A percentile compares a stretch with the other conserved stretches of the same genome.
phyloP scores from a whole-genome alignment of 2,888 invertebrate species.

The Hydropsyche betteni region DNA sequence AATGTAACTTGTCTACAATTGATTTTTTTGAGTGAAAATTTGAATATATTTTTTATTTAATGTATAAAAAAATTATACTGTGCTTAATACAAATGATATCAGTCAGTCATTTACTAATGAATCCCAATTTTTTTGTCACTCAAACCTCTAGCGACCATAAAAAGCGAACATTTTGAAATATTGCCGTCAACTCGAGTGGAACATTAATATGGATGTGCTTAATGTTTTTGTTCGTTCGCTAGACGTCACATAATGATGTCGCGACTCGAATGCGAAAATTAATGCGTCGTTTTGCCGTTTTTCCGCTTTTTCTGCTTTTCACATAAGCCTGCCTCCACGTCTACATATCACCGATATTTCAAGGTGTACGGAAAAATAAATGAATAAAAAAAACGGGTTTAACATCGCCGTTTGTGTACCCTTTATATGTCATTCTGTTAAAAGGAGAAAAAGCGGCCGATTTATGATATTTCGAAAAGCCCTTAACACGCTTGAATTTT shows the following conservation, averaged over 20 bases:
- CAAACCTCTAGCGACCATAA: too few relatives aligned
- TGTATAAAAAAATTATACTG: too few relatives aligned
- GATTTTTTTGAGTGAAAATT: too few relatives aligned
- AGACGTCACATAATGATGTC: not conserved
- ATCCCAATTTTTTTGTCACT: too few relatives aligned
- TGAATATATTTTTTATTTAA: too few relatives aligned
- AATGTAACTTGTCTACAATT: too few relatives aligned
- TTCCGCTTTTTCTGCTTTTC: not conserved
- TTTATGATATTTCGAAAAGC: conserved; percentile 24
- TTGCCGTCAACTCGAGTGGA: too few relatives aligned
- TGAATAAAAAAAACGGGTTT: conserved; percentile 9
- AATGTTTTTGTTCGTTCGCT: too few relatives aligned
- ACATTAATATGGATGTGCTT: too few relatives aligned
- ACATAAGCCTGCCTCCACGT: not conserved
- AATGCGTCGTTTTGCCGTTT: conserved; percentile 8
- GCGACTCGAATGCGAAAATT: conserved; percentile 19
- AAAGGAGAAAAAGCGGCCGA: conserved; percentile 1
- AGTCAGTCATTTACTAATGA: too few relatives aligned
- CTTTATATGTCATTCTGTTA: conserved; percentile 26
- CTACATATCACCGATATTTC: not conserved
- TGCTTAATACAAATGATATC: too few relatives aligned
- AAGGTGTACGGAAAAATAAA: not conserved
- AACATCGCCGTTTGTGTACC: conserved; percentile 10
- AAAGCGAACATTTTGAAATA: too few relatives aligned
- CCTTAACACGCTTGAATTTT: conserved; percentile 5